Evolutionary conservation across 2,797 vertebrate genomes (phyloP).

Genomic region (Melanotaenia nigrans): DNA sequence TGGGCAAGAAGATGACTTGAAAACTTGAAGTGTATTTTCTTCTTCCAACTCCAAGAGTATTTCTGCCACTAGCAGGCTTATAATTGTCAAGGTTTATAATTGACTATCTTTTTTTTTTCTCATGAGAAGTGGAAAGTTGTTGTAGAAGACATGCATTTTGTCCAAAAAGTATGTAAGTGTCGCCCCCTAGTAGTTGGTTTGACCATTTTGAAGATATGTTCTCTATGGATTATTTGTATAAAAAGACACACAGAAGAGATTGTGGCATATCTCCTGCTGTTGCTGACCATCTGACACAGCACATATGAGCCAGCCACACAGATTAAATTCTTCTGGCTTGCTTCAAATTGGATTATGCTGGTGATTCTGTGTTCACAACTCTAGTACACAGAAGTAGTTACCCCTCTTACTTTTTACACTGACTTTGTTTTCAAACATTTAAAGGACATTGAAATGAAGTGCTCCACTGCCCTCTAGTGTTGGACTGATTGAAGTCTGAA

Average conservation of each 20-base stretch:
- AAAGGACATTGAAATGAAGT: conserved; percentile 2
- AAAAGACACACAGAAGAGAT: background rate
- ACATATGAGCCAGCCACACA: background rate
- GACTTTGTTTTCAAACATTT: background rate
- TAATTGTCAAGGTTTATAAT: background rate
- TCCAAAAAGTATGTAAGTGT: background rate
- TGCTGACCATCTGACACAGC: background rate
- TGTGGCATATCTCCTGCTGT: background rate
- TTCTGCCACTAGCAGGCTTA: too few species aligned
- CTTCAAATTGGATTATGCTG: background rate
- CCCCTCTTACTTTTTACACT: background rate
- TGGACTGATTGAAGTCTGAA: conserved; percentile 2
- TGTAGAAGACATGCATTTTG: background rate
- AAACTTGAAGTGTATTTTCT: background rate
- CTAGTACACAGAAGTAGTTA: background rate
- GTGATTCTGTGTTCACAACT: background rate
- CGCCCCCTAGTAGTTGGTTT: background rate
- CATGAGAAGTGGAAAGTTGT: background rate
- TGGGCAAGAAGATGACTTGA: background rate
- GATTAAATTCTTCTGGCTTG: background rate
- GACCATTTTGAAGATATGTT: background rate
- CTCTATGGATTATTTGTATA: background rate
- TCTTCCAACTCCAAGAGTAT: too few species aligned
- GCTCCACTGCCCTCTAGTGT: conserved; percentile 37
- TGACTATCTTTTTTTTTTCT: background rate